Evolutionary conservation across 2,797 vertebrate species (phyloP).

Genomic region (Mastacembelus armatus): DNA sequence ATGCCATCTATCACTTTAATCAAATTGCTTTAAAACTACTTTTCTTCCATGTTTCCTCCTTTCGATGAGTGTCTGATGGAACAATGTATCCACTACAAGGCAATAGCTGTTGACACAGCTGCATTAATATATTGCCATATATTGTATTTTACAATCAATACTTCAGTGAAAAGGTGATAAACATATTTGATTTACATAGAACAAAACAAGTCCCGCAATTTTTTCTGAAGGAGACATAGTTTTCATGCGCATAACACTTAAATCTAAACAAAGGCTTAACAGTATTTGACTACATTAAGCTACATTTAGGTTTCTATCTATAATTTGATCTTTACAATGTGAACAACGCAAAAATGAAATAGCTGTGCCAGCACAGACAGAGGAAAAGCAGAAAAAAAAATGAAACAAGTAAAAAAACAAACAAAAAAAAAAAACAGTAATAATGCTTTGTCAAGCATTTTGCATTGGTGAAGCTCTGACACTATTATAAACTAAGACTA

Average conservation of each 20-base stretch:
- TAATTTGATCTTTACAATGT: slow-evolving; percentile 25
- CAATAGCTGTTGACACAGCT: too few relatives aligned
- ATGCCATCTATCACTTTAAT: too few relatives aligned
- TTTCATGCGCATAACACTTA: background rate
- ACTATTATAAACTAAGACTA: background rate
- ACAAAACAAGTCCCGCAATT: background rate
- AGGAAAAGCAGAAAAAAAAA: too few relatives aligned
- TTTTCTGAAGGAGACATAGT: background rate
- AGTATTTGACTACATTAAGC: slow-evolving; percentile 14
- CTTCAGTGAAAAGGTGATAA: too few relatives aligned
- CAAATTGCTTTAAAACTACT: too few relatives aligned
- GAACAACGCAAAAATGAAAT: slow-evolving; percentile 7
- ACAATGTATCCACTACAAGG: too few relatives aligned
- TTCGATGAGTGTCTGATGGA: too few relatives aligned
- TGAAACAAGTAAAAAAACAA: background rate
- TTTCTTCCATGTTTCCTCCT: too few relatives aligned
- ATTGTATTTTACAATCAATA: too few relatives aligned
- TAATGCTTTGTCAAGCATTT: background rate
- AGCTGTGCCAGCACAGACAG: slow-evolving; percentile 9
- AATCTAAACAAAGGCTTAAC: background rate
- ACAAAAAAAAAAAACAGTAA: background rate
- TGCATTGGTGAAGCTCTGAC: background rate
- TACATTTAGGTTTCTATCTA: slow-evolving; percentile 23
- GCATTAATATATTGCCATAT: too few relatives aligned
- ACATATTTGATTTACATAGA: too few relatives aligned